phyloP scores from a whole-genome alignment of 2,797 vertebrate species.

The Syndactyla subalaris region DNA sequence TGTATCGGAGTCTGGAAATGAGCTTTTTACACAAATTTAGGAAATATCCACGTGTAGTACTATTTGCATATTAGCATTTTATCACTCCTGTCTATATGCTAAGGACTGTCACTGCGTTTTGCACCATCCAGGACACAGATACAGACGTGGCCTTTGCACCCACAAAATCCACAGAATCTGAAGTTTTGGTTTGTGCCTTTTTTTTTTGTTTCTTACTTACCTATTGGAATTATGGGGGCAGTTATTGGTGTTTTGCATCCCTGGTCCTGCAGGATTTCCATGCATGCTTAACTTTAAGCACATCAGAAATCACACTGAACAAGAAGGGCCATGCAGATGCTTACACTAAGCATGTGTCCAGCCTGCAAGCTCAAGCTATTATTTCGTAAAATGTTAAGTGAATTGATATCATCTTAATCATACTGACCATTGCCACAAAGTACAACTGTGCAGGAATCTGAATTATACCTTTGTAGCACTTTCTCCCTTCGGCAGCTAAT shows the following conservation, averaged over 20 bases:
- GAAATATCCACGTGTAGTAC: background rate
- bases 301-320: background rate
- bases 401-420: background rate
- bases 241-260: background rate
- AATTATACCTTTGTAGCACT: background rate
- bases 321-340: background rate
- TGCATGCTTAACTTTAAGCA: background rate
- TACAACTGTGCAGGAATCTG: background rate
- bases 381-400: background rate
- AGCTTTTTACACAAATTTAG: background rate
- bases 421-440: background rate
- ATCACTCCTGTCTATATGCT: background rate
- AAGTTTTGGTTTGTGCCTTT: background rate
- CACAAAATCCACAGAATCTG: background rate
- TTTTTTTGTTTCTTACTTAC: background rate
- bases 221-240: background rate
- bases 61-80: conserved; percentile 46
- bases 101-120: background rate
- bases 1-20: background rate
- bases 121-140: background rate
- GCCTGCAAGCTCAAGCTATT: background rate
- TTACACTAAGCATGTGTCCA: background rate
- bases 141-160: background rate
- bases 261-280: background rate
- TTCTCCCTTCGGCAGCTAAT: background rate